Evolutionary conservation across 2,113 vertebrate species (phyloP), one percentile per base, ranked within the genome.

Genomic region (Elephantulus edwardii): DNA sequence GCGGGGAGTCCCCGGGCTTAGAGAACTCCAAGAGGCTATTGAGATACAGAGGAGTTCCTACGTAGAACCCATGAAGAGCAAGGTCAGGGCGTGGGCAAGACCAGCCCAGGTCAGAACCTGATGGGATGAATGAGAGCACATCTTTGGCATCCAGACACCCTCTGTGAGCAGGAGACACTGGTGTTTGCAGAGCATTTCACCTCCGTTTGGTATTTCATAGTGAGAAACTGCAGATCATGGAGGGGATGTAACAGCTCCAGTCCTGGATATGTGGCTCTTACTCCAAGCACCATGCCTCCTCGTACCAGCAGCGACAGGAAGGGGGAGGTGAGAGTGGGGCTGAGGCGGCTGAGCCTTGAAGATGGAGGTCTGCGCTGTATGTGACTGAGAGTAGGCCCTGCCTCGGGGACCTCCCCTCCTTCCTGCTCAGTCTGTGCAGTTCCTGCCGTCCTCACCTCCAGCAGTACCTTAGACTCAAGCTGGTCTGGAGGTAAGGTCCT

Each of bases 91-190:
- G 48, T 16, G 30, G 46, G 44, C 28, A 50, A 46, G 64, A 33
- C 44, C 35, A 6, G 17, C 70, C 60, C 14, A 48, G 16, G 14
- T 28, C 35, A 10, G 1, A 1, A 48, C 30, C 13, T 35, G 62
- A 24, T 20, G 33, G 17, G 1, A n/a, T 4, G 3, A 38, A 58
- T 2, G 1, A 0, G 12, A 38, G 38, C 1, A 5, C 8, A 2
- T 52, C 19, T 30, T 7, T 14, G 8, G 40, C 6, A 1, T 19
- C 9, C n/a, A 19, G 40, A 33, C 12, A 16, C 11, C 3, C 16
- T 22, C 10, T 0, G 2, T 3, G 81, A 72, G 72, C 12, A 0
- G 0, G 5, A 44, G 19, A 16, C 1, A 10, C 40, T 13, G 1
- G 16, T 1, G 0, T 70, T 40, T 10, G 6, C 12, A 9, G 22